Evolutionary conservation across 2,113 vertebrate species (phyloP), one percentile per base, ranked within the genome.

Genomic region (Passer domesticus): DNA sequence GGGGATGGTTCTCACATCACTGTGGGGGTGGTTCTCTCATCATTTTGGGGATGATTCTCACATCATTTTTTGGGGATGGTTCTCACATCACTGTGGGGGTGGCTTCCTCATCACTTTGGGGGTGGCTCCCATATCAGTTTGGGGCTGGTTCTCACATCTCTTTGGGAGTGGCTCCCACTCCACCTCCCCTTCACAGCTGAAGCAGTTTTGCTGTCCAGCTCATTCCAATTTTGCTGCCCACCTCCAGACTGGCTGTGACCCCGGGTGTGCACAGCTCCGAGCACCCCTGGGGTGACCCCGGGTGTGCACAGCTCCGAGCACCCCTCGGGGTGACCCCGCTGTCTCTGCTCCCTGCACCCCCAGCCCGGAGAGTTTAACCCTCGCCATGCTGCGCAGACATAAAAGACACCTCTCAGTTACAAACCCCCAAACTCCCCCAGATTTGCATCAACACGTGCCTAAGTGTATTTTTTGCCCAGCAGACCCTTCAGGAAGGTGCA

Each of bases 381-480:
- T 50, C 2, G 0, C 20, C 0, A 0, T 55, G 47, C 56, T 44
- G 24, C 4, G 1, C 46, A 58, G 56, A 46, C 0, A 22, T 21
- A 5, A 13, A 11, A 41, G 15, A 39, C 2, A 6, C 8, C 37
- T 59, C 21, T 39, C 25, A 10, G 18, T 47, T n/a, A 23, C 4
- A n/a, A 94, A 89, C 30, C 10, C 60, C 27, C 21, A 9, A 14
- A 27, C n/a, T 73, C 39, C 3, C 18, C 39, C 70, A 31, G 27
- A 33, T 18, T 39, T 28, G 27, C 67, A 20, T 43, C 74, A 58
- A 37, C 31, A 3, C 47, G 10, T 50, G 50, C 75, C 35, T 27
- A 9, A 35, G 55, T 0, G 23, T 15, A 9, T 4, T 56, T 64
- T 89, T 58, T 25, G 19, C n/a, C 50, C 66, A 6, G 15, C 47